Evolutionary conservation across 1,140 invertebrate genomes (phyloP).

Genomic region (Psilanteris sp.): DNA sequence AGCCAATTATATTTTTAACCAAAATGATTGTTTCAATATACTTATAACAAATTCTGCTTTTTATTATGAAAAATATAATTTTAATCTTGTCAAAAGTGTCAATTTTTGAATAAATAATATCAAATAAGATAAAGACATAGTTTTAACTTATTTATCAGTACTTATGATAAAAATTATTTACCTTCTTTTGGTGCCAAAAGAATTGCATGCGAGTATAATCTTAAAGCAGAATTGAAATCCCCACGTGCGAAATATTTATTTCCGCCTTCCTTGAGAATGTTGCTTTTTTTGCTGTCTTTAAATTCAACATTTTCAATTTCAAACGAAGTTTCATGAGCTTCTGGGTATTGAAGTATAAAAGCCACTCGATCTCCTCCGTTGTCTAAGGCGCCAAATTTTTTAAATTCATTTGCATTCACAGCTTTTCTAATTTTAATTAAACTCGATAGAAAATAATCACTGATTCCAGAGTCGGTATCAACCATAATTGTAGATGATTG

Average conservation of each 20-base stretch:
- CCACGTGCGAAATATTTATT: constrained; percentile 89
- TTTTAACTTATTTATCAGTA: no score
- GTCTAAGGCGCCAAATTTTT: constrained; percentile 64
- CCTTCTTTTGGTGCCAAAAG: constrained; percentile 83
- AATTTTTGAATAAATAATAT: no score
- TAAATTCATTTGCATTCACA: constrained; percentile 63
- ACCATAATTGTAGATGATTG: constrained; percentile 18
- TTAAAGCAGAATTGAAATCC: constrained; percentile 86
- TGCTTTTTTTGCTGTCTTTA: constrained; percentile 84
- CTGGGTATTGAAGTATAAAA: constrained; percentile 71
- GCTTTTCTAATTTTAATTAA: constrained; percentile 67
- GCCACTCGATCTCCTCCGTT: constrained; percentile 66
- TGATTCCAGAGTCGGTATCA: constrained; percentile 61
- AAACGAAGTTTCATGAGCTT: constrained; percentile 66
- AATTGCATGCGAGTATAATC: constrained; percentile 87
- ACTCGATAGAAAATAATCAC: constrained; percentile 71
- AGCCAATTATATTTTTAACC: no score
- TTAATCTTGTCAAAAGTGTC: no score
- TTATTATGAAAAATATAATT: no score
- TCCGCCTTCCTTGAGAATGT: constrained; percentile 86
- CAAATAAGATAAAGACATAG: no score
- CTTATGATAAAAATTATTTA: no score
- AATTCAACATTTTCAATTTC: constrained; percentile 65
- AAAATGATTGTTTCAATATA: no score
- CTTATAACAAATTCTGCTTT: no score